Base-by-base conservation (phyloP, 2,113 vertebrate genomes). In the Psettodes erumei region DNA sequence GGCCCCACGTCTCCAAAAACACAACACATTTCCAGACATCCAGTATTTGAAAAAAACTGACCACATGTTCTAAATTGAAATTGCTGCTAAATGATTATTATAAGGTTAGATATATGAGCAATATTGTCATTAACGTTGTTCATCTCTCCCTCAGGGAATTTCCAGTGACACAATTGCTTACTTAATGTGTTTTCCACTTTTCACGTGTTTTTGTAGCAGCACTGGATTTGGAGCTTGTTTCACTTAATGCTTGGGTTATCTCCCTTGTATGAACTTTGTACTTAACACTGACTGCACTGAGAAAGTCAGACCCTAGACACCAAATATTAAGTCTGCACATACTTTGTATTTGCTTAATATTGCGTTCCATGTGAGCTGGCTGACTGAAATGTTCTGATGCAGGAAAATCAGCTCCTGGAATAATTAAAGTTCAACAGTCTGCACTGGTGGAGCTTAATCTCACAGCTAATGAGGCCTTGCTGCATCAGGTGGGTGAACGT, bases 341-440 rank as follows among this genome's bases (percentile, higher is more conserved):
- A 16, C 18, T 63, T 32, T n/a, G 25, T n/a, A 37, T 38, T 51
- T 74, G 59, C 30, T 47, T 12, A 54, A 59, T 54, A 28, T 63
- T 45, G 10, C 1, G 8, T 48, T 55, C 47, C 42, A 56, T 18
- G 15, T 55, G 70, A 75, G 47, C 2, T 18, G 69, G 42, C 54
- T 8, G 62, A 54, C 66, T 60, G 55, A 75, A 54, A 69, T 13
- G 59, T 45, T 59, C 8, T 18, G 42, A 15, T 42, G 28, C 40
- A n/a, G 45, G 30, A 61, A 25, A 28, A 77, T 48, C 45, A 50
- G 38, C 68, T 70, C 54, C 63, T 68, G 55, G n/a, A 71, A 32
- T 83, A 76, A 86, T 85, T 82, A 80, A 69, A 71, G 72, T 69
- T 82, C 42, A 73, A 65, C 56, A 62, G 69, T 85, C 56, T 64